phyloP scores from a whole-genome alignment of 2,797 vertebrate species.

The Labroides dimidiatus region DNA sequence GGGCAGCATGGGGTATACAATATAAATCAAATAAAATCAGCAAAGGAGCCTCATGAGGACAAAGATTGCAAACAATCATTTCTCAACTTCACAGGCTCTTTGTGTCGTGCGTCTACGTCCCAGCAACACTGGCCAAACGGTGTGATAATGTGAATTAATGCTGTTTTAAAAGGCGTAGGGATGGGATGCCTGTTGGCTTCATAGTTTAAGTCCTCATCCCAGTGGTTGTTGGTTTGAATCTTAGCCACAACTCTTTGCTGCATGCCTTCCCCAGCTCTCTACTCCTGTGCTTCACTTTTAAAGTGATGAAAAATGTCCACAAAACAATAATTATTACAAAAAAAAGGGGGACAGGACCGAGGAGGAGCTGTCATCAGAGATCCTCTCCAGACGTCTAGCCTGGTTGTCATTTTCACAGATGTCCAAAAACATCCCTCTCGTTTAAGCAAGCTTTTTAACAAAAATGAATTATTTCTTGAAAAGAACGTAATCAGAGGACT shows the following conservation, averaged over 20 bases:
- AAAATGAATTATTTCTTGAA: slow-evolving; percentile 70
- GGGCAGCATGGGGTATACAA: slow-evolving; percentile 20
- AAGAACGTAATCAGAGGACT: slow-evolving; percentile 54
- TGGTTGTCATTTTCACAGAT: slow-evolving; percentile 48
- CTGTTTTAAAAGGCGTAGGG: no score
- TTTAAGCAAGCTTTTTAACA: slow-evolving; percentile 71
- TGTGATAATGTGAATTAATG: slow-evolving; percentile 66
- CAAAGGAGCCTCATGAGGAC: slow-evolving; percentile 37
- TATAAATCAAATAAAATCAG: slow-evolving; percentile 32
- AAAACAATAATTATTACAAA: no score
- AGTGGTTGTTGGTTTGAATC: no score
- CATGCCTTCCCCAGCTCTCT: no score
- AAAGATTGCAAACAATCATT: slow-evolving; percentile 47
- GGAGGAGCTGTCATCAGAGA: slow-evolving; percentile 60
- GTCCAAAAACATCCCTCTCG: slow-evolving; percentile 56
- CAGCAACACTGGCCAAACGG: slow-evolving; percentile 13
- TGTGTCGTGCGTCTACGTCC: slow-evolving; percentile 34
- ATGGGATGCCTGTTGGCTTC: no score
- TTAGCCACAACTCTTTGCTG: no score
- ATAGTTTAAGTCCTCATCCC: no score
- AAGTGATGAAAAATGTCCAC: no score
- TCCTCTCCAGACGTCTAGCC: slow-evolving; percentile 40
- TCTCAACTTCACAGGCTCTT: slow-evolving; percentile 42
- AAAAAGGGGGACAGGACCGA: slow-evolving; percentile 55
- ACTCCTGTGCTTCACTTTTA: no score